Percentiles rank a stretch among this genome's conserved stretches.
These are phyloP conservation scores for Larimichthys crocea DNA, from an alignment of 2,113 vertebrate species.

Conservation along the genomic window DNA sequence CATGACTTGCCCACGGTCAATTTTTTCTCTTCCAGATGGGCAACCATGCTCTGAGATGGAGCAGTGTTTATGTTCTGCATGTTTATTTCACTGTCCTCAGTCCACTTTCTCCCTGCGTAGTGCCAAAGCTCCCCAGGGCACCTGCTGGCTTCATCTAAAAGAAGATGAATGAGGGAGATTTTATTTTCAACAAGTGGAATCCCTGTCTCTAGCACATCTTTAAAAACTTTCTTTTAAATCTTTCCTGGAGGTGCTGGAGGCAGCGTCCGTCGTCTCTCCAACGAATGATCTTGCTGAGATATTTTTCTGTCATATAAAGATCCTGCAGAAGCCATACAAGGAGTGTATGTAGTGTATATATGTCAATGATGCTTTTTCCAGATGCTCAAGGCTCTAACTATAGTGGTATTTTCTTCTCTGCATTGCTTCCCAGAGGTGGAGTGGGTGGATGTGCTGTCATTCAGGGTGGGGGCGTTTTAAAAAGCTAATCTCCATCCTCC, in stretches of 20 bases:
- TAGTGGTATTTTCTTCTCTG: slow-evolving; percentile 38
- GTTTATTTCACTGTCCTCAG: slow-evolving; percentile 35
- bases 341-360: slow-evolving; percentile 30
- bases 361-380: slow-evolving; percentile 68
- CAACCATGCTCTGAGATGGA: slow-evolving; percentile 23
- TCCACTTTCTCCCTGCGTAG: background rate
- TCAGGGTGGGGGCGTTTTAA: slow-evolving; percentile 50
- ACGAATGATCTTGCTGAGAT: slow-evolving; percentile 37
- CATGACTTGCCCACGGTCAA: slow-evolving; percentile 33
- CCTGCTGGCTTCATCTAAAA: slow-evolving; percentile 29
- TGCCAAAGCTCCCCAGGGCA: slow-evolving; percentile 14
- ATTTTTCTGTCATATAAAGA: slow-evolving; percentile 52
- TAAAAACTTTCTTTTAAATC: slow-evolving; percentile 59
- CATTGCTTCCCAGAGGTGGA: slow-evolving; percentile 66
- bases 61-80: slow-evolving; percentile 24
- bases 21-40: slow-evolving; percentile 52
- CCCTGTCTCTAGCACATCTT: slow-evolving; percentile 44
- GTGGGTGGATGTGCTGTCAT: slow-evolving; percentile 69
- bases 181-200: slow-evolving; percentile 57
- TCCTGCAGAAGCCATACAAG: slow-evolving; percentile 23
- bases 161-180: slow-evolving; percentile 23
- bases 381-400: slow-evolving; percentile 55
- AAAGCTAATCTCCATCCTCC: slow-evolving; percentile 69
- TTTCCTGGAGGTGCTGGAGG: slow-evolving; percentile 57
- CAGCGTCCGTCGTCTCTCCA: slow-evolving; percentile 42